Evolutionary conservation across 2,113 vertebrate species (phyloP), one percentile per base, ranked within the genome.

Genomic region (Poeciliopsis prolifica): DNA sequence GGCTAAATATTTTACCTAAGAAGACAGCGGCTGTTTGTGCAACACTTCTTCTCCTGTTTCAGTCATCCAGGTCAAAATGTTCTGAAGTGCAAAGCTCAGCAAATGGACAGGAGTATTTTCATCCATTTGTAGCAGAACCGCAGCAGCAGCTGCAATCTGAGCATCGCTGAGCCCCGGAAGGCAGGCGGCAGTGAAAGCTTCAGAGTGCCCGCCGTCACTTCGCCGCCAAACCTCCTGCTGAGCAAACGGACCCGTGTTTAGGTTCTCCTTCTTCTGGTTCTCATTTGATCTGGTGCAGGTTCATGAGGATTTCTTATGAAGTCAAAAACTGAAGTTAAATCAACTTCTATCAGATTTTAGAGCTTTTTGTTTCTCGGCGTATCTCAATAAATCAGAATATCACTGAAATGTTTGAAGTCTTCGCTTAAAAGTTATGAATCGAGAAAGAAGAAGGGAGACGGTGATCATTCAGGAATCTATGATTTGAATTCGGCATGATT

Each of bases 341-440:
- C 51, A 54, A 22, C 51, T 54, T 54, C 19, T 2, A 24, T 22
- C 22, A 9, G 51, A 24, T 19, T 54, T 19, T 22, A 54, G 22
- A 54, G 51, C 51, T 54, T 24, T 19, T 0, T 37, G 35, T 11
- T 22, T 58, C 51, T 8, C 7, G 51, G 3, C n/a, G 2, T 58
- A 58, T n/a, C 24, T 58, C 2, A n/a, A 58, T 58, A 58, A n/a
- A 58, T 58, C 10, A 58, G 7, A n/a, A 58, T 58, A 58, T 24
- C 8, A n/a, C 15, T 24, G 8, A 22, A 54, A 51, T 58, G 8
- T 58, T 29, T 29, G 29, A 29, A 1, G 2, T 29, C 35, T 78
- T 78, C 70, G 9, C 35, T 72, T 82, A n/a, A 91, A 24, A 70
- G 75, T 68, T 61, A 62, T 79, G 65, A 48, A 35, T n/a, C 67